Percentiles rank a stretch among this genome's conserved stretches.
Evolutionary conservation across 2,888 invertebrate genomes (phyloP).

Genomic region (Lampropteryx suffumata): DNA sequence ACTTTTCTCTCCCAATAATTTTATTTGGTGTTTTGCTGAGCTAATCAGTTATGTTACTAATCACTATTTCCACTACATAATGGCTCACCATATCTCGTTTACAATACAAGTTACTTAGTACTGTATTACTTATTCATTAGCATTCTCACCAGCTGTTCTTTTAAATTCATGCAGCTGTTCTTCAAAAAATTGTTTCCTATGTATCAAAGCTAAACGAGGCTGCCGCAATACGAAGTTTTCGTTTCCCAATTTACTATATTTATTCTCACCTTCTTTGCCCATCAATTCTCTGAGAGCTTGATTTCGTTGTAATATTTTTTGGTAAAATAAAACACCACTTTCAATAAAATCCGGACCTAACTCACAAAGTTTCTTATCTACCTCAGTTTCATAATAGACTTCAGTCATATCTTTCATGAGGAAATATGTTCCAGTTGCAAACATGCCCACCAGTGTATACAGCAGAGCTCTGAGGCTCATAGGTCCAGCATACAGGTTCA

Average conservation of each 20-base stretch:
- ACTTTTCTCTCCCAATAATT: too few relatives aligned
- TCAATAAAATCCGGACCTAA: slow-evolving; percentile 85
- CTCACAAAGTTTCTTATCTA: slow-evolving; percentile 84
- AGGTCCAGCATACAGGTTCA: slow-evolving; percentile 82
- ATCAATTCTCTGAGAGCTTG: slow-evolving; percentile 86
- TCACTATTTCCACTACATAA: too few relatives aligned
- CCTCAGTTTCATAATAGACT: slow-evolving; percentile 83
- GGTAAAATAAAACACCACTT: slow-evolving; percentile 90
- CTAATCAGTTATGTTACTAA: too few relatives aligned
- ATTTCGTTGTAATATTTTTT: slow-evolving; percentile 88
- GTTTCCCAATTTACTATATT: slow-evolving; percentile 87
- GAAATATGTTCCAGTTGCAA: slow-evolving; percentile 84
- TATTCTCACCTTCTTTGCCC: slow-evolving; percentile 83
- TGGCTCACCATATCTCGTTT: neutral
- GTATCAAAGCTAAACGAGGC: slow-evolving; percentile 84
- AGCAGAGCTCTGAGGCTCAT: slow-evolving; percentile 60
- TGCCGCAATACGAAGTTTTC: slow-evolving; percentile 86
- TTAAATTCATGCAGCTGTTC: slow-evolving; percentile 62
- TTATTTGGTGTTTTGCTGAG: too few relatives aligned
- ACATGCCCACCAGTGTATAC: slow-evolving; percentile 82
- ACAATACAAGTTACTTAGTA: too few relatives aligned
- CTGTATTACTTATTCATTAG: slow-evolving; percentile 2
- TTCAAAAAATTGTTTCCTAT: slow-evolving; percentile 87
- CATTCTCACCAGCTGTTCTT: slow-evolving; percentile 22
- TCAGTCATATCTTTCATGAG: slow-evolving; percentile 86